Percentiles rank a stretch among this genome's conserved stretches.
Conservation (phyloP, 1,140 invertebrate species). For the Zeugodacus cucurbitae region DNA sequence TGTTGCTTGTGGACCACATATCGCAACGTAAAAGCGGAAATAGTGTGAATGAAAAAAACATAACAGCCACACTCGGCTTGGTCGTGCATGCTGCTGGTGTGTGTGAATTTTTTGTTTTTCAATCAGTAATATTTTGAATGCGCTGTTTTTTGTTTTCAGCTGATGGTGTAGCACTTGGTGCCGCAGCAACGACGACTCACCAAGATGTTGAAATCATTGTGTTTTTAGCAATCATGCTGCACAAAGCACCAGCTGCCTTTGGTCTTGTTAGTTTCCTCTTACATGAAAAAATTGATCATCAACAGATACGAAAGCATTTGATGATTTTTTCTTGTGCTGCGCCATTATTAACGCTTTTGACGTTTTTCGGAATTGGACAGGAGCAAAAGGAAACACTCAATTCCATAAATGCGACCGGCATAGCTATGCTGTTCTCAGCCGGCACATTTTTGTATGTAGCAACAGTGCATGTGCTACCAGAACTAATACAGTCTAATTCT, state of each 20-base stretch:
- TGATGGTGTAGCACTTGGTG: constrained; percentile 96
- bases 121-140: neutral
- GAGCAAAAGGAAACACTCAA: constrained; percentile 80
- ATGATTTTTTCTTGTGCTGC: constrained; percentile 95
- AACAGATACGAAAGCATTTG: constrained; percentile 87
- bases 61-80: constrained; percentile 94
- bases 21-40: constrained; percentile 75
- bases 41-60: constrained; percentile 75
- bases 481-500: constrained; percentile 74
- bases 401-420: constrained; percentile 86
- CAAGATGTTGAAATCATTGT: constrained; percentile 97
- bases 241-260: constrained; percentile 99
- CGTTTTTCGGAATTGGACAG: constrained; percentile 93
- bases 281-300: constrained; percentile 91
- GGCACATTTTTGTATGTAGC: constrained; percentile 99
- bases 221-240: constrained; percentile 98
- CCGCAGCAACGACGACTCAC: constrained; percentile 93
- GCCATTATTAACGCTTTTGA: constrained; percentile 88
- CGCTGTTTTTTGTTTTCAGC: constrained; percentile 73
- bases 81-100: constrained; percentile 87
- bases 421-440: constrained; percentile 98
- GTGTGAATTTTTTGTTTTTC: neutral
- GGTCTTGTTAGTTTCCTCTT: constrained; percentile 96
- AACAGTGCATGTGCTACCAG: constrained; percentile 97
- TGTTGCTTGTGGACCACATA: constrained; percentile 95